Base-by-base conservation (phyloP, 2,113 vertebrate species). In the Rhea americana region DNA sequence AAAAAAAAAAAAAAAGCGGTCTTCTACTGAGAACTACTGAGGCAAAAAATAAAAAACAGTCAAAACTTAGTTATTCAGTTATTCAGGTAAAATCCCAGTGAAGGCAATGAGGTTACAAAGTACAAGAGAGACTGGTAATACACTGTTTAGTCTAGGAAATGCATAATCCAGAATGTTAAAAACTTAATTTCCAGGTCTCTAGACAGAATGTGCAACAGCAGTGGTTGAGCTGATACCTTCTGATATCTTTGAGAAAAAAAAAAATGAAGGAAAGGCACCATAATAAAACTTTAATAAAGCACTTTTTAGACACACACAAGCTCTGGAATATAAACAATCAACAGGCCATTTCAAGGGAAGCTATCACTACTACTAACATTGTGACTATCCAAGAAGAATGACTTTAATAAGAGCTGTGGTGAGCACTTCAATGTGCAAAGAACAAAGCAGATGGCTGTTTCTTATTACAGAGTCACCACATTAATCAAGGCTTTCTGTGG, bases 351-450 rank as follows among this genome's bases (percentile, higher is more conserved):
- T 59, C 51, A 59, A 13, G 3, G 18, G 61, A 67, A 21, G 28
- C 4, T 15, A 71, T 67, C 30, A 37, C 2, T 2, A 30, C 2
- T 2, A 45, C 50, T 21, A 79, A 61, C 14, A 19, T 0, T 5
- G 21, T 41, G 24, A 74, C 21, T 73, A 14, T 65, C 28, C 30
- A 70, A 66, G 15, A 5, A 59, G 17, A 66, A 77, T 2, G 11
- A 67, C 24, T 56, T 82, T 13, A 39, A 22, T 70, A 85, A 71
- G 11, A 80, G 25, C 37, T 45, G 26, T 13, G 78, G 43, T 9
- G 37, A 94, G 41, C 51, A 24, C 11, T 26, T 55, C 6, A 61
- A 24, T 2, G 3, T 30, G n/a, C 0, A 4, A 66, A 35, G 30
- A 71, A 35, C 26, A 39, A 55, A 81, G 41, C 20, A 72, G 8